Conservation (phyloP, 2,113 vertebrate species). For the Danionella cerebrum region DNA sequence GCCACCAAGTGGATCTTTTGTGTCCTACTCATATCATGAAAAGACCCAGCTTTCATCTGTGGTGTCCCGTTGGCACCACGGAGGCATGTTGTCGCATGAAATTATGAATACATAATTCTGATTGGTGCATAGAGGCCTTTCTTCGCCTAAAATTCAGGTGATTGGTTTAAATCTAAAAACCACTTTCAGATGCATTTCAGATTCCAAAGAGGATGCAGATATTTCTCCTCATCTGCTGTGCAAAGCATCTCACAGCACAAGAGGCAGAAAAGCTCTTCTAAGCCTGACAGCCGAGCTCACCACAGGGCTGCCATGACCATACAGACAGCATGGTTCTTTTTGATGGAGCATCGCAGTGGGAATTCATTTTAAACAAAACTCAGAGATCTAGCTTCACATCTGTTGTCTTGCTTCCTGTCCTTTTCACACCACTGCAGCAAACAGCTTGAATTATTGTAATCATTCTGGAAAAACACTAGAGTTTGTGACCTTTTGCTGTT, state of each 20-base stretch:
- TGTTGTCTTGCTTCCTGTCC: not conserved
- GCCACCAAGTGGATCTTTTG: too few species aligned
- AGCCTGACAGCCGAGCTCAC: conserved; percentile 10
- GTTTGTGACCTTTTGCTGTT: not conserved
- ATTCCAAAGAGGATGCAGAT: not conserved
- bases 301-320: conserved; percentile 15
- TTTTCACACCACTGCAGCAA: not conserved
- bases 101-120: too few species aligned
- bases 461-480: conserved; percentile 11
- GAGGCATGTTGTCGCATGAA: too few species aligned
- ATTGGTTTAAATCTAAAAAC: too few species aligned
- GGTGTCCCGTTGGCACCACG: too few species aligned
- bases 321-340: not conserved
- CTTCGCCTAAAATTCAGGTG: too few species aligned
- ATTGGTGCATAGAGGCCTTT: too few species aligned
- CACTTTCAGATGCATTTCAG: too few species aligned
- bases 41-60: too few species aligned
- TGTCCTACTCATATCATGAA: too few species aligned
- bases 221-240: not conserved
- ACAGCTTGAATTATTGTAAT: conserved; percentile 4
- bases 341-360: not conserved
- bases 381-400: conserved; percentile 9
- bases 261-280: not conserved
- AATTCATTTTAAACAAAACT: conserved; percentile 8
- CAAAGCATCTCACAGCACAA: not conserved